A percentile compares a stretch with the other conserved stretches of the same genome.
Conservation (phyloP, 2,113 vertebrate genomes). For the Corythaixoides concolor region DNA sequence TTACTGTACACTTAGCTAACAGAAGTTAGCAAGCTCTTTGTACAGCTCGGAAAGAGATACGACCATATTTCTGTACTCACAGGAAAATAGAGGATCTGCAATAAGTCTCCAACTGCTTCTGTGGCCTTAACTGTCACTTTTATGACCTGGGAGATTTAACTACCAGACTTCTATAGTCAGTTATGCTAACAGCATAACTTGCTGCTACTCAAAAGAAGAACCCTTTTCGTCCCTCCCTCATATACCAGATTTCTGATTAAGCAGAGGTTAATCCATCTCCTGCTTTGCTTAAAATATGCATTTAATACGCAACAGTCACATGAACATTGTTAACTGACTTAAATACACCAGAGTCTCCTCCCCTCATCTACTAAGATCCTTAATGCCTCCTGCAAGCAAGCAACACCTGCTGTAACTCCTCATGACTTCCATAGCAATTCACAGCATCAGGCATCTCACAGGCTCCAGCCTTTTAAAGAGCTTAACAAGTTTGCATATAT, state of each 20-base stretch:
- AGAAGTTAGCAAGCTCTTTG: background rate
- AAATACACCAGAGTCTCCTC: background rate
- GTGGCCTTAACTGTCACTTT: background rate
- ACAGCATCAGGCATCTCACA: background rate
- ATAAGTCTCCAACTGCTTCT: background rate
- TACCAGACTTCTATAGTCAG: background rate
- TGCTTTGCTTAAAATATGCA: background rate
- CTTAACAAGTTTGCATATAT: constrained; percentile 27
- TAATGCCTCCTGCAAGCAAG: background rate
- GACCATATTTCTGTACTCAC: background rate
- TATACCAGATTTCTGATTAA: constrained; percentile 42
- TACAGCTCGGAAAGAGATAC: constrained; percentile 5
- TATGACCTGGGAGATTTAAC: background rate
- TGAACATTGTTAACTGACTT: background rate
- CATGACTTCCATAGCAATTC: background rate
- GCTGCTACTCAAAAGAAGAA: background rate
- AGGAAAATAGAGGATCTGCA: constrained; percentile 32
- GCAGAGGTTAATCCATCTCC: constrained; percentile 38
- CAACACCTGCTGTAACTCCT: background rate
- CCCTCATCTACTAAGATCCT: background rate
- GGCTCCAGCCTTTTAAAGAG: background rate
- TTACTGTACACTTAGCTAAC: constrained; percentile 26
- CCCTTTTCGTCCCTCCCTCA: background rate
- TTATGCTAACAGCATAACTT: background rate
- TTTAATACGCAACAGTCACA: background rate